Evolutionary conservation across 2,797 vertebrate genomes (phyloP).

Genomic region (Octomys mimax): DNA sequence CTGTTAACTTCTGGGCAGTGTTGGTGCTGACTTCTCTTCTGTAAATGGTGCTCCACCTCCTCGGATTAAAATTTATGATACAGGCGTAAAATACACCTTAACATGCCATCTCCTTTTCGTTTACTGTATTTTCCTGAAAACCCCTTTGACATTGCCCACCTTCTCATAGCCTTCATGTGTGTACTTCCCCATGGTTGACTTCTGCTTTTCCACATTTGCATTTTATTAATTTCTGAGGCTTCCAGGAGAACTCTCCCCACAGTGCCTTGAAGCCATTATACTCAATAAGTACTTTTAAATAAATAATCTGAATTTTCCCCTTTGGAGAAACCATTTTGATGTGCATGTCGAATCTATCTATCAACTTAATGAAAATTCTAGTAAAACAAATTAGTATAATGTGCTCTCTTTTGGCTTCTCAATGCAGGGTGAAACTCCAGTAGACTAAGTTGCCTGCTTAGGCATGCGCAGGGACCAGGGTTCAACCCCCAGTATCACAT

Average conservation of each 20-base stretch:
- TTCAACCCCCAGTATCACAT: too few relatives aligned
- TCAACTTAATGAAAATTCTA: neutral
- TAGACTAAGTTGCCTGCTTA: too few relatives aligned
- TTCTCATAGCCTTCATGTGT: neutral
- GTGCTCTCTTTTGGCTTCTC: neutral
- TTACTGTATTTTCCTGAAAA: neutral
- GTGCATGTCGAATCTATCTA: neutral
- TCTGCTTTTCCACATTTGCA: neutral
- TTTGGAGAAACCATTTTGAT: neutral
- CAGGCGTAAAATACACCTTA: neutral
- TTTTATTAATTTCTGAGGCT: conserved; percentile 3
- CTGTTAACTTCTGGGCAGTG: neutral
- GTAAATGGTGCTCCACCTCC: neutral
- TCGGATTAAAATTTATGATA: neutral
- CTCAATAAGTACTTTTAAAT: conserved; percentile 15
- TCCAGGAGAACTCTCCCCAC: neutral
- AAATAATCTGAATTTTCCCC: conserved; percentile 6
- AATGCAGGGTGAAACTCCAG: neutral
- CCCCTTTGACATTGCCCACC: neutral
- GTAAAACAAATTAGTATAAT: neutral
- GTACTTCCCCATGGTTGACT: neutral
- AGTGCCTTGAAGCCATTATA: neutral
- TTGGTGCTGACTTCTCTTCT: neutral
- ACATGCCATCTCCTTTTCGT: neutral
- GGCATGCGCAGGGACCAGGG: too few relatives aligned